Evolutionary conservation across 2,888 invertebrate genomes (phyloP), one percentile per base, ranked within the genome.

Genomic region (Amiota mariae): DNA sequence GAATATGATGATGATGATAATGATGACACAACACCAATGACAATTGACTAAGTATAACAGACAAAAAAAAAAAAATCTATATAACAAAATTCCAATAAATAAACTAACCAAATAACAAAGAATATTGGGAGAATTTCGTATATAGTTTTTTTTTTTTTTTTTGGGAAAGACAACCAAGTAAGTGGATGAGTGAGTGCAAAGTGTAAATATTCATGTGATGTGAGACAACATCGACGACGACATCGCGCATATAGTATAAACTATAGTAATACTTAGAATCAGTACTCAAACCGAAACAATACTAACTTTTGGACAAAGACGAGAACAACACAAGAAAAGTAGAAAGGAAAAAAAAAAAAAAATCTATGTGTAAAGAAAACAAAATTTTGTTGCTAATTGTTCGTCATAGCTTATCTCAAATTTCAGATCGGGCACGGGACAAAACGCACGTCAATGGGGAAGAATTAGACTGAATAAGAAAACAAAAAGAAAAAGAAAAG

Each of bases 341-440:
- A 68, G 48, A 66, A 66, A 51, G 51, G 11, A 64, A 46, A 49
- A 67, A 67, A 49, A 67, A 49, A 49, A 36, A 36, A 36, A 36
- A 36, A 36, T 36, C 36, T 6, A 36, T 36, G 66, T 67, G 66
- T 68, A 68, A 54, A 54, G 51, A 54, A 54, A 68, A 63, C 15
- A 9, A 59, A 59, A 20, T 59, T 46, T 68, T 68, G 46, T 68
- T 77, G 77, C 86, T 83, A 83, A 85, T 83, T 86, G 86, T 81
- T 84, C 76, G 75, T 73, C 36, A 36, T 36, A 78, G 79, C 82
- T 82, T 84, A 83, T 83, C 86, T 85, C 76, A 56, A 76, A 80
- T 82, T 82, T 86, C 77, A 85, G 78, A 85, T 81, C 77, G 48
- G 13, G 12, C 12, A 75, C 36, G 36, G 66, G 75, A 79, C 79